Evolutionary conservation across 2,888 invertebrate species (phyloP).

Genomic region (Caenorhabditis sinica): DNA sequence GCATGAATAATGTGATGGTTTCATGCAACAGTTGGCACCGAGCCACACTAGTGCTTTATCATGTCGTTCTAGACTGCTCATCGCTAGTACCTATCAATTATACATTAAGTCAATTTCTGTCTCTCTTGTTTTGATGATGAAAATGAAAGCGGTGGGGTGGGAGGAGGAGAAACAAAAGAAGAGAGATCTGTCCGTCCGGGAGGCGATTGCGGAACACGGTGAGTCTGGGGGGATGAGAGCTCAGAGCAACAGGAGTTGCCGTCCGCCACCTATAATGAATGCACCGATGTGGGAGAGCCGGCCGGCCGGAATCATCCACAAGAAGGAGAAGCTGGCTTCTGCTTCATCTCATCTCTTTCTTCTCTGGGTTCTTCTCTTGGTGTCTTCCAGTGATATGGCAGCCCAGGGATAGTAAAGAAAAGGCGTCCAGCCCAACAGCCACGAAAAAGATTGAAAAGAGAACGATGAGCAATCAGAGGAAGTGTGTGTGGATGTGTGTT

Average conservation of each 20-base stretch:
- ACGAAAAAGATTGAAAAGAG: constrained; percentile 67
- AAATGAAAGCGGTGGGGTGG: background rate
- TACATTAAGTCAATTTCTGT: constrained; percentile 43
- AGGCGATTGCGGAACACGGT: constrained; percentile 42
- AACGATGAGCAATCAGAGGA: constrained; percentile 66
- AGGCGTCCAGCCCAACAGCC: constrained; percentile 52
- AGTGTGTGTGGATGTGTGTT: constrained; percentile 59
- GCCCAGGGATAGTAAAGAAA: constrained; percentile 47
- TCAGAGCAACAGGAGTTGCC: constrained; percentile 30
- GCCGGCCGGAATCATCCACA: constrained; percentile 30
- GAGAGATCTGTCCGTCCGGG: constrained; percentile 38
- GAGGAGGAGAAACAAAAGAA: background rate
- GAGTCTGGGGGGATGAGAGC: constrained; percentile 22
- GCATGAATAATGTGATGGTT: constrained; percentile 28
- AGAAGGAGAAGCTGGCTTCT: constrained; percentile 17
- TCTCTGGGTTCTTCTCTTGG: constrained; percentile 7
- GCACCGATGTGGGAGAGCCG: constrained; percentile 52
- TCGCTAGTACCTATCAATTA: constrained; percentile 63
- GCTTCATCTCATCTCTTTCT: constrained; percentile 17
- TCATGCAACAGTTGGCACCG: constrained; percentile 22
- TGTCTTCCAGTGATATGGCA: constrained; percentile 58
- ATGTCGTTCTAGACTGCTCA: constrained; percentile 11
- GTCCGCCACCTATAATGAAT: constrained; percentile 60
- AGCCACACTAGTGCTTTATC: constrained; percentile 21
- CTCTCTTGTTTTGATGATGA: constrained; percentile 37